Conservation (phyloP, 2,888 invertebrate species). For the Drosophila meridionalis region DNA sequence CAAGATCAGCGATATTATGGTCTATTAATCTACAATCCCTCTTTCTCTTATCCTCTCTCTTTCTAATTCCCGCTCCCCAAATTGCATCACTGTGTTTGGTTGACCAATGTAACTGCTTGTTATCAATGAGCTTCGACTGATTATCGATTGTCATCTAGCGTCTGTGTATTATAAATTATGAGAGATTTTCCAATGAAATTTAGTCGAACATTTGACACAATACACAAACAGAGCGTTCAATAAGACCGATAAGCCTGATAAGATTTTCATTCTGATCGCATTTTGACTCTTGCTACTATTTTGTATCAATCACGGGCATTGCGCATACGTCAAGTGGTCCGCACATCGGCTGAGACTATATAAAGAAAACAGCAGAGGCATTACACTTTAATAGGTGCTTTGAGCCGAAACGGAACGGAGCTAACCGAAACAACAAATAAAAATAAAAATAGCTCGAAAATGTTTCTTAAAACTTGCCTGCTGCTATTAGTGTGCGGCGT, state of each 20-base stretch:
- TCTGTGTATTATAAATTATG: conserved; percentile 50
- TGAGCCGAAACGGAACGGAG: conserved; percentile 52
- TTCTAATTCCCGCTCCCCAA: not conserved
- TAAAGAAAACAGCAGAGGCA: conserved; percentile 33
- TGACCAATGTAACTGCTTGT: not conserved
- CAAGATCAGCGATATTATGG: no score
- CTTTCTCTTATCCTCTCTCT: no score
- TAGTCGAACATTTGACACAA: conserved; percentile 48
- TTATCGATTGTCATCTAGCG: conserved; percentile 32
- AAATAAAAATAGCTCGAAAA: conserved; percentile 18
- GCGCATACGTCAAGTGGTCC: conserved; percentile 45
- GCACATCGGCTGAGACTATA: conserved; percentile 42
- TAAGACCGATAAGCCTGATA: conserved; percentile 60
- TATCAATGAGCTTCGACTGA: not conserved
- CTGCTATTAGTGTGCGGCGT: conserved; percentile 58
- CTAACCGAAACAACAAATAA: conserved; percentile 16
- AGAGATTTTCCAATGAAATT: conserved; percentile 57
- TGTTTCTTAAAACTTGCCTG: conserved; percentile 55
- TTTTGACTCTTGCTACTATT: conserved; percentile 10
- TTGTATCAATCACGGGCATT: conserved; percentile 37
- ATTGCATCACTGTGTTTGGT: not conserved
- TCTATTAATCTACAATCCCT: not conserved
- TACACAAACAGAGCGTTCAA: conserved; percentile 41
- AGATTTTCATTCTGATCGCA: conserved; percentile 50
- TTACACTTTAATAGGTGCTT: conserved; percentile 49